Percentiles rank a stretch among this genome's conserved stretches.
Conservation (phyloP, 2,888 invertebrate genomes). For the Lepidochrysops patricia region DNA sequence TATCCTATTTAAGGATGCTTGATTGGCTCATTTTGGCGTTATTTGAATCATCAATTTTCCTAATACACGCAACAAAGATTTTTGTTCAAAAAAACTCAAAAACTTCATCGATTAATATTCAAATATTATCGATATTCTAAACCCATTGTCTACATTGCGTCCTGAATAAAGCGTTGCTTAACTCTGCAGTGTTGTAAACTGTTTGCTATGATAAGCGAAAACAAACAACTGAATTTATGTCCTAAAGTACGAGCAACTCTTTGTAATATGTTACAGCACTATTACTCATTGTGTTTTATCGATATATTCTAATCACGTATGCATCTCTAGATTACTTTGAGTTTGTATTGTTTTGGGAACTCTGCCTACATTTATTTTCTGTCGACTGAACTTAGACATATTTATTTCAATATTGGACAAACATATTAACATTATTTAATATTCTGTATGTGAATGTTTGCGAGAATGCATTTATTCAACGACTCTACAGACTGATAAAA, state of each 20-base stretch:
- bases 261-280: not conserved
- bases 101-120: not conserved
- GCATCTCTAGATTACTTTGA: not conserved
- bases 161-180: not conserved
- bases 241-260: not conserved
- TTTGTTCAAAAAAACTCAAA: not conserved
- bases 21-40: too few relatives aligned
- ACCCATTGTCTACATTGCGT: not conserved
- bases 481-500: too few relatives aligned
- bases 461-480: too few relatives aligned
- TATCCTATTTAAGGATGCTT: too few relatives aligned
- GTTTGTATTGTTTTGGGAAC: not conserved
- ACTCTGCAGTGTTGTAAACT: not conserved
- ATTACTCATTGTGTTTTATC: not conserved
- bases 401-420: too few relatives aligned
- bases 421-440: too few relatives aligned
- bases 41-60: too few relatives aligned
- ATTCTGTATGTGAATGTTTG: too few relatives aligned
- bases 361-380: not conserved
- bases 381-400: too few relatives aligned
- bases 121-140: not conserved
- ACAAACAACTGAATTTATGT: not conserved
- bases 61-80: too few relatives aligned
- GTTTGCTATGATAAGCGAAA: not conserved
- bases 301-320: not conserved